These are phyloP conservation scores for Hycleus cichorii DNA, from an alignment of 1,140 invertebrate species.

Conservation along the genomic window DNA sequence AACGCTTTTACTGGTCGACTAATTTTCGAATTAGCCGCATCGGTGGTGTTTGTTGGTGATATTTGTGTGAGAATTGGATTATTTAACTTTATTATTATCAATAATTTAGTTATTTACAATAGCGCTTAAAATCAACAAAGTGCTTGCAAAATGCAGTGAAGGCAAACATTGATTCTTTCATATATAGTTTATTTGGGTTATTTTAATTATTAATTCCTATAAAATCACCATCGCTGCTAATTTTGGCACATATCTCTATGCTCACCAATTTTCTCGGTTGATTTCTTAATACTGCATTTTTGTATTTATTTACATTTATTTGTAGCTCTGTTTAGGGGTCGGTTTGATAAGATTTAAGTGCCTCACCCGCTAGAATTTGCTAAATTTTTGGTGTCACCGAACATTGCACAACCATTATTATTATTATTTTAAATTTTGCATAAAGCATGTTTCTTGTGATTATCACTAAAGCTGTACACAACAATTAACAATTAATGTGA, in stretches of 20 bases:
- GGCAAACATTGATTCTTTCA: slow-evolving; percentile 8
- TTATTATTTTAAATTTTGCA: neutral
- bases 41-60: no score
- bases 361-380: slow-evolving; percentile 37
- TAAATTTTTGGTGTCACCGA: slow-evolving; percentile 35
- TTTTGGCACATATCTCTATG: slow-evolving; percentile 26
- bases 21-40: no score
- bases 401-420: slow-evolving; percentile 35
- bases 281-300: slow-evolving; percentile 24
- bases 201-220: slow-evolving; percentile 2
- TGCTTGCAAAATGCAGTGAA: slow-evolving; percentile 12
- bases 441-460: slow-evolving; percentile 14
- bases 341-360: slow-evolving; percentile 20
- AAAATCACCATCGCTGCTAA: neutral
- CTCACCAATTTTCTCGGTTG: slow-evolving; percentile 4
- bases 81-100: no score
- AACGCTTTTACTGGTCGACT: no score
- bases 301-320: slow-evolving; percentile 33
- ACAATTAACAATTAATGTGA: slow-evolving; percentile 35
- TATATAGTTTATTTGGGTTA: neutral
- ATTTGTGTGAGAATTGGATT: no score
- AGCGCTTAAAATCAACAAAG: neutral
- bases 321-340: slow-evolving; percentile 12
- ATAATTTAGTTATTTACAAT: neutral
- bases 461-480: slow-evolving; percentile 37